These are phyloP conservation scores for Molossus alvarezi DNA, from an alignment of 2,797 vertebrate species.

Conservation along the genomic window DNA sequence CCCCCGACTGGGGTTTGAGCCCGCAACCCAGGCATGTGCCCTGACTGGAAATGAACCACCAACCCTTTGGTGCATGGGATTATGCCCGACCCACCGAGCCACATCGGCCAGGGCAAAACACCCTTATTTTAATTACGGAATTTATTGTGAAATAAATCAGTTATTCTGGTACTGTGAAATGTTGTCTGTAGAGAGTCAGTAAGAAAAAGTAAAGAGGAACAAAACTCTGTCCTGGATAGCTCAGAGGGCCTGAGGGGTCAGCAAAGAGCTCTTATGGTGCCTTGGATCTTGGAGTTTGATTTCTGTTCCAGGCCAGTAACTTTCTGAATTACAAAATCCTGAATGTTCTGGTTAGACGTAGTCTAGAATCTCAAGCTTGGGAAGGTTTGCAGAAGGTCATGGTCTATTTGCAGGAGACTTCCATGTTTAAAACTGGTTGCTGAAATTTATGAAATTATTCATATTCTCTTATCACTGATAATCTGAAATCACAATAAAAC, in stretches of 20 bases:
- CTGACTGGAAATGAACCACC: neutral
- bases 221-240: neutral
- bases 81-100: no score
- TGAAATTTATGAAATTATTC: neutral
- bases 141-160: neutral
- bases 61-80: neutral
- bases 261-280: neutral
- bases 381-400: neutral
- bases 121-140: constrained; percentile 43
- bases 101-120: neutral
- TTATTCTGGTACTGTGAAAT: neutral
- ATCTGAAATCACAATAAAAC: constrained; percentile 43
- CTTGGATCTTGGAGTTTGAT: neutral
- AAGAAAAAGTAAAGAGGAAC: neutral
- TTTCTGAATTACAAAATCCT: constrained; percentile 5
- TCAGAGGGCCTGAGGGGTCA: neutral
- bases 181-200: neutral
- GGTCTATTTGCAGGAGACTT: neutral
- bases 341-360: neutral
- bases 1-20: neutral
- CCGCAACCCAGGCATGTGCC: neutral
- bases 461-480: neutral
- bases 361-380: neutral
- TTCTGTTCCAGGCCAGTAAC: neutral
- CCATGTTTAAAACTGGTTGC: constrained; percentile 37